Conservation (phyloP, 1,140 invertebrate species). For the Metopolophium dirhodum region DNA sequence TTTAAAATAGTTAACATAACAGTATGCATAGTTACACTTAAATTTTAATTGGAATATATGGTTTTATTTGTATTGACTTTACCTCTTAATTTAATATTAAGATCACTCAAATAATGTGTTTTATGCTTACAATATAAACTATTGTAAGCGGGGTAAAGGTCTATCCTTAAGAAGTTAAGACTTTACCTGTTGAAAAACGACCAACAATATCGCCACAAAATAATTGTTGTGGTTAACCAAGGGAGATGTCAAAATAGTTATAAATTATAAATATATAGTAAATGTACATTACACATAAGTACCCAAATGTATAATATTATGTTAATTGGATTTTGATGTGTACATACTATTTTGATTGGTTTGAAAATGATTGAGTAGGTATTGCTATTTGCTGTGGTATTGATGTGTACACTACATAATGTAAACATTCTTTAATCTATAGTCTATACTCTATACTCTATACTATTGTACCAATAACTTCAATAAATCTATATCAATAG, state of each 20-base stretch:
- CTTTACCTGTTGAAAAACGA: not conserved
- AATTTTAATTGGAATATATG: not conserved
- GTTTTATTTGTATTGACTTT: not conserved
- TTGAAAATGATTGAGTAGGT: not conserved
- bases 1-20: not conserved
- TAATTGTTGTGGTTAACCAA: not conserved
- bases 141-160: not conserved
- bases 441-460: too few relatives aligned
- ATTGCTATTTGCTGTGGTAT: not conserved
- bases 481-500: not conserved
- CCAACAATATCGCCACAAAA: not conserved
- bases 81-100: not conserved
- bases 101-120: not conserved
- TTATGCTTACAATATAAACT: not conserved
- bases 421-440: not conserved
- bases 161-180: not conserved
- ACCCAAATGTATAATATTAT: not conserved
- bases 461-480: not conserved
- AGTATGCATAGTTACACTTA: not conserved
- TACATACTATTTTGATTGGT: not conserved
- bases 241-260: not conserved
- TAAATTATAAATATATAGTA: not conserved
- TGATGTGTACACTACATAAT: not conserved
- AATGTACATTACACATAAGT: not conserved
- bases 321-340: not conserved